Conservation (phyloP, 2,113 vertebrate species). For the Pteronura brasiliensis region DNA sequence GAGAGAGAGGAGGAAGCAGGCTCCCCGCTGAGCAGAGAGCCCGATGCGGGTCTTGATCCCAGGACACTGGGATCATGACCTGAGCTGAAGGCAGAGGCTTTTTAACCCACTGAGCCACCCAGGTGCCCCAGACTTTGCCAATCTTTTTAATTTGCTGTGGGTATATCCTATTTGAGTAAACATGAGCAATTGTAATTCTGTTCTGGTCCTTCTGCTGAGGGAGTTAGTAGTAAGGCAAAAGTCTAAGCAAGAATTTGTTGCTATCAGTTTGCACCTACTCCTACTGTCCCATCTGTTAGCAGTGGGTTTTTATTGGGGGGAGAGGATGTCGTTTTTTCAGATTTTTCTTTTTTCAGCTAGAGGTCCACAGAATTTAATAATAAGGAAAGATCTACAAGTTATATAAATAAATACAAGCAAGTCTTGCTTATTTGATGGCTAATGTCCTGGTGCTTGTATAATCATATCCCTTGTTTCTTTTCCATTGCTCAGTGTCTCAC, state of each 20-base stretch:
- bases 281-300: not conserved
- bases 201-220: not conserved
- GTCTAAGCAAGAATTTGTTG: not conserved
- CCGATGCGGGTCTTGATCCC: too few relatives aligned
- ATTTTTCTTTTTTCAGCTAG: not conserved
- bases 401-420: not conserved
- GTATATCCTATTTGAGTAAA: not conserved
- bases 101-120: too few relatives aligned
- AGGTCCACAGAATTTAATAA: not conserved
- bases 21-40: too few relatives aligned
- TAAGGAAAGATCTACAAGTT: not conserved
- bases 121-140: not conserved
- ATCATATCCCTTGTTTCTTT: not conserved
- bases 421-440: not conserved
- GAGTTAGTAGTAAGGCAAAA: not conserved
- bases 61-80: too few relatives aligned
- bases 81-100: too few relatives aligned
- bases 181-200: not conserved
- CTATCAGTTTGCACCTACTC: not conserved
- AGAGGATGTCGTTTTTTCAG: not conserved
- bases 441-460: not conserved
- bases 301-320: not conserved
- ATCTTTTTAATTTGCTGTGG: not conserved
- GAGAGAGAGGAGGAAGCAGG: too few relatives aligned
- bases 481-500: not conserved